A percentile compares a stretch with the other conserved stretches of the same genome.
These are phyloP conservation scores for Aegotheles bennettii DNA, from an alignment of 2,113 vertebrate species.

Conservation along the genomic window DNA sequence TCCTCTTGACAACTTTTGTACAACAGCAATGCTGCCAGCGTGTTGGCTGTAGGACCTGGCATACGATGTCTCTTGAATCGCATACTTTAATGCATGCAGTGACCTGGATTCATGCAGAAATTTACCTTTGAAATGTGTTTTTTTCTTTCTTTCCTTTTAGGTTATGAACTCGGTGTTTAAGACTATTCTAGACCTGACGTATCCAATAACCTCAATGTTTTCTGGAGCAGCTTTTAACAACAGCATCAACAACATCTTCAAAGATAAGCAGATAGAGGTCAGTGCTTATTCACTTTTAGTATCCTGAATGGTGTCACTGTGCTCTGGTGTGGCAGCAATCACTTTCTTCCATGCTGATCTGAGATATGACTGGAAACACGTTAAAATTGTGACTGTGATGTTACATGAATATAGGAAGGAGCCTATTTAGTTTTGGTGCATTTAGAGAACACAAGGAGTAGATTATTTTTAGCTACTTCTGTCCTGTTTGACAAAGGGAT, in stretches of 20 bases:
- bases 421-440: background rate
- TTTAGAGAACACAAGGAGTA: background rate
- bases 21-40: background rate
- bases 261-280: conserved; percentile 91
- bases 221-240: conserved; percentile 89
- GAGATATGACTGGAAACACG: background rate
- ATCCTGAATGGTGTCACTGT: background rate
- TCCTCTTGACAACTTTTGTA: background rate
- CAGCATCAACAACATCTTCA: conserved; percentile 81
- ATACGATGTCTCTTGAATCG: background rate
- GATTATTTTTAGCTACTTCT: background rate
- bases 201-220: conserved; percentile 94
- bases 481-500: background rate
- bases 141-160: conserved; percentile 44
- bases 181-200: conserved; percentile 87
- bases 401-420: background rate
- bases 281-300: background rate
- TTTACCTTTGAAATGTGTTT: background rate
- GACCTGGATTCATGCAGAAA: background rate
- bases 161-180: conserved; percentile 86
- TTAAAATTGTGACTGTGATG: background rate
- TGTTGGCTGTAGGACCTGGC: background rate
- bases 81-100: background rate
- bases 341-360: background rate
- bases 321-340: background rate